A percentile compares a stretch with the other conserved stretches of the same genome.
Conservation (phyloP, 2,888 invertebrate genomes). For the Drosophila mulleri region DNA sequence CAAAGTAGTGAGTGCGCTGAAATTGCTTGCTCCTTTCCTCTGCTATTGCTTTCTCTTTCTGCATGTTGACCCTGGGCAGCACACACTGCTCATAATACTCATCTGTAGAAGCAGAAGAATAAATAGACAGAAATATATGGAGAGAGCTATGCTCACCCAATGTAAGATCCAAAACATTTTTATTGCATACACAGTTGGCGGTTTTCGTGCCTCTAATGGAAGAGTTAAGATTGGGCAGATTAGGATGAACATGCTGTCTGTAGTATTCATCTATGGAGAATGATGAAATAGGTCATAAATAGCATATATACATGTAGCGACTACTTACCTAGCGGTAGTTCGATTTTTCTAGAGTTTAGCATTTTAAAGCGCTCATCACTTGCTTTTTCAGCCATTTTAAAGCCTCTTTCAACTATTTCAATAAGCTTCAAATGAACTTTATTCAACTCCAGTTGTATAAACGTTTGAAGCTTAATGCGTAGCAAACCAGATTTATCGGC, state of each 20-base stretch:
- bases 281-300: too few species aligned
- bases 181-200: not conserved
- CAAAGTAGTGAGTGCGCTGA: slow-evolving; percentile 34
- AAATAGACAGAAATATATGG: too few species aligned
- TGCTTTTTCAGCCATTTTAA: slow-evolving; percentile 3
- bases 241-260: not conserved
- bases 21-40: not conserved
- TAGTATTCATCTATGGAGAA: slow-evolving; percentile 8
- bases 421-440: not conserved
- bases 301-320: too few species aligned
- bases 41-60: not conserved
- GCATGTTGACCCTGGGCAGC: slow-evolving; percentile 6
- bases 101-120: not conserved
- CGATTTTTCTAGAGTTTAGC: not conserved
- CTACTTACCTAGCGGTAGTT: slow-evolving; percentile 15
- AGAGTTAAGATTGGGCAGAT: too few species aligned
- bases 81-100: slow-evolving; percentile 24
- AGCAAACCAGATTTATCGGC: not conserved
- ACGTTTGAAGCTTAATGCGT: not conserved
- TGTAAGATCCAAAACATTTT: slow-evolving; percentile 12
- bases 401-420: not conserved
- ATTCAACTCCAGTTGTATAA: not conserved
- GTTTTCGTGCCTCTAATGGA: too few species aligned
- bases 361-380: not conserved
- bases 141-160: slow-evolving; percentile 20